These are phyloP conservation scores for Drosophila tropicalis DNA, from an alignment of 1,140 invertebrate species.

Conservation along the genomic window DNA sequence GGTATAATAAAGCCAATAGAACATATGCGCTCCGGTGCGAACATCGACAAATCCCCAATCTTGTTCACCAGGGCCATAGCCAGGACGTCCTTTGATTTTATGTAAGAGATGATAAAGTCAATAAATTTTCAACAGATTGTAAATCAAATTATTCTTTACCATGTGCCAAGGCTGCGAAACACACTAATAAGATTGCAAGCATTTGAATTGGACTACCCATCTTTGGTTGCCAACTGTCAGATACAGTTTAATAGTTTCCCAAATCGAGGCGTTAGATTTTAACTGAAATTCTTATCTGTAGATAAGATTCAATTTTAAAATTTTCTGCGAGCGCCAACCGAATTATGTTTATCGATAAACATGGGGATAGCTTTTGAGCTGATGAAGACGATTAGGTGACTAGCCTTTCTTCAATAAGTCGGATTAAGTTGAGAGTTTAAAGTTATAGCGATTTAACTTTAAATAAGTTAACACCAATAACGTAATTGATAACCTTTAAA, in stretches of 20 bases:
- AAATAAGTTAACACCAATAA: background rate
- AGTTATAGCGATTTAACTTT: background rate
- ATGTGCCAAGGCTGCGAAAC: constrained; percentile 28
- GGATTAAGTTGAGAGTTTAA: too few relatives aligned
- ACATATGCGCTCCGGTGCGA: constrained; percentile 89
- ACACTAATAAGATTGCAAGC: constrained; percentile 36
- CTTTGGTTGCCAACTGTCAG: constrained; percentile 29
- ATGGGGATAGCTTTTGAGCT: too few relatives aligned
- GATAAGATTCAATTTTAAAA: background rate
- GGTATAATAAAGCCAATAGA: constrained; percentile 92
- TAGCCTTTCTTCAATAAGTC: too few relatives aligned
- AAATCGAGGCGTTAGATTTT: background rate
- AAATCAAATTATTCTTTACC: constrained; percentile 28
- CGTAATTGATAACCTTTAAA: background rate
- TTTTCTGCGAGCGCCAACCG: background rate
- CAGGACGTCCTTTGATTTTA: constrained; percentile 63
- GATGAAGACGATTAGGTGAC: too few relatives aligned
- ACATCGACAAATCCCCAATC: constrained; percentile 89
- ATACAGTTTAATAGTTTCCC: background rate
- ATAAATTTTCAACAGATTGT: background rate
- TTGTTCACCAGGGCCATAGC: constrained; percentile 86
- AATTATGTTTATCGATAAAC: background rate
- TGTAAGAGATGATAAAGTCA: constrained; percentile 12
- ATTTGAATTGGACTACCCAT: constrained; percentile 36
- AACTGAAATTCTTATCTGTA: constrained; percentile 13